Base-by-base conservation (phyloP, 2,797 vertebrate genomes). In the Chromis chromis region DNA sequence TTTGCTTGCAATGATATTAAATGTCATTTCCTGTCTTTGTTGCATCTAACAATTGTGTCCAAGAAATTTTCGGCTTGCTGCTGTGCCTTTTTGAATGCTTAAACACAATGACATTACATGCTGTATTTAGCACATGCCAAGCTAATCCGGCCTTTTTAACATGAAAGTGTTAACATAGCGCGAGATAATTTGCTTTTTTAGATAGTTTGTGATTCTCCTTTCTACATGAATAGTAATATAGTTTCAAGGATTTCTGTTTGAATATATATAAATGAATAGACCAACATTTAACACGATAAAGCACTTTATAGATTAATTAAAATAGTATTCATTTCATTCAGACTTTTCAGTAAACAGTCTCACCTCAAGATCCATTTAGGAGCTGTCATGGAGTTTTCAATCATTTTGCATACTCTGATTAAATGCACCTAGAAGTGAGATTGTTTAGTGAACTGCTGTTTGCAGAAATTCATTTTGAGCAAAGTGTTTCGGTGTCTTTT, bases 11-110 rank as follows among this genome's bases (percentile, higher is more conserved):
- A 71, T 70, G 61, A 65, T 60, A 55, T 3, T 65, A 22, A 46
- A 21, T n/a, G 10, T 31, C 4, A 44, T 57, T 79, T 85, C 78
- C 74, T 80, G 80, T 33, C 46, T 76, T 81, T 86, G 73, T 82
- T 52, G 22, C 10, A 2, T 61, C 57, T 58, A 72, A 55, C 62
- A 58, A 17, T 25, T 53, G 55, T 46, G 1, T 68, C 46, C 55
- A 39, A 72, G 25, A 63, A 56, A 4, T 16, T 72, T 21, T 54
- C 28, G 21, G 53, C 76, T 71, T 54, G 13, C 67, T 55, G 39
- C 57, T 65, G 31, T 28, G 17, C 52, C 16, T 63, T 46, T 36
- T 50, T 56, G 16, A 5, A 59, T 48, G 63, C 56, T 64, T 40
- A 57, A 72, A 67, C 25, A 1, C 4, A 7, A 24, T 11, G 24